Evolutionary conservation across 2,113 vertebrate species (phyloP).

Genomic region (Callithrix jacchus): DNA sequence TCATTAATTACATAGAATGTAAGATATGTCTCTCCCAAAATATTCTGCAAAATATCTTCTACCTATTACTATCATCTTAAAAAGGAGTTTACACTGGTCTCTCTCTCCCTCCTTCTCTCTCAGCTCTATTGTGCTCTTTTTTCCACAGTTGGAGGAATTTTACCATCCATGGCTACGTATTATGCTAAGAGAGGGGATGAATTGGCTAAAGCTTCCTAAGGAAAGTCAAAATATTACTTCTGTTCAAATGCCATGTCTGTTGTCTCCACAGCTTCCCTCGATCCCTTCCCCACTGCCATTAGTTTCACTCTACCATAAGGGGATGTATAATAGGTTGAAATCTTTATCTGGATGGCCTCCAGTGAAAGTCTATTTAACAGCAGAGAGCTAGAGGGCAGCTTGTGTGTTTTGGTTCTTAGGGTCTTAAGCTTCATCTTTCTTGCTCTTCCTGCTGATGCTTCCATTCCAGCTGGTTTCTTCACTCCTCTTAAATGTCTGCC

Average conservation of each 20-base stretch:
- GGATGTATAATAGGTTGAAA: constrained; percentile 32
- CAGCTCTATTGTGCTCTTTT: background rate
- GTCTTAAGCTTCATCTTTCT: constrained; percentile 64
- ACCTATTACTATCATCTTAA: background rate
- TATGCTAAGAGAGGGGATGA: background rate
- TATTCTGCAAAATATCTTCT: background rate
- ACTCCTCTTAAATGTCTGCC: constrained; percentile 44
- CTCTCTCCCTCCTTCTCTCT: background rate
- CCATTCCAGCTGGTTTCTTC: constrained; percentile 59
- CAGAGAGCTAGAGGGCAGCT: constrained; percentile 46
- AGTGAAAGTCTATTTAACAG: constrained; percentile 60
- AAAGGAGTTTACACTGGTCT: background rate
- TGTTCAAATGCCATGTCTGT: constrained; percentile 37
- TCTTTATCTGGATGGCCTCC: constrained; percentile 48
- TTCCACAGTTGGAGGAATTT: background rate
- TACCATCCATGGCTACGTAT: background rate
- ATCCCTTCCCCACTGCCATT: background rate
- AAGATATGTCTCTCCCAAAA: background rate
- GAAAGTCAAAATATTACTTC: background rate
- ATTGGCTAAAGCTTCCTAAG: background rate
- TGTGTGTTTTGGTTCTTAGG: constrained; percentile 67
- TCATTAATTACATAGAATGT: background rate
- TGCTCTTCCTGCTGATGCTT: constrained; percentile 14
- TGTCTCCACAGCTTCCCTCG: background rate
- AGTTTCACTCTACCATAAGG: background rate